These are phyloP conservation scores for Mesitornis unicolor DNA, from an alignment of 2,113 vertebrate species.

Conservation along the genomic window DNA sequence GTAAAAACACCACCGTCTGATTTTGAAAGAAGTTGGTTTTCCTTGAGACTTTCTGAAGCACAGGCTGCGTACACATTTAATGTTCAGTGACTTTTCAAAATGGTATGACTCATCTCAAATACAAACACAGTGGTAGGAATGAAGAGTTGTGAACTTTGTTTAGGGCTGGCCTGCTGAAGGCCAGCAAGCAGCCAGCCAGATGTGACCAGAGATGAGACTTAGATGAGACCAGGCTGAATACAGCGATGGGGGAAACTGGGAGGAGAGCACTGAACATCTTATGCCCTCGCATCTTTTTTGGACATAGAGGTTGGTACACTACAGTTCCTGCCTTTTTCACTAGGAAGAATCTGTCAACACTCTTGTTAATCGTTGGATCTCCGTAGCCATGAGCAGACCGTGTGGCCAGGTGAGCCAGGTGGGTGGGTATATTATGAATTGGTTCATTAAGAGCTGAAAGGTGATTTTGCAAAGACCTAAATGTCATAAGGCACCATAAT, in stretches of 20 bases:
- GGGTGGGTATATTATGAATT: background rate
- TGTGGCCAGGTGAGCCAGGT: background rate
- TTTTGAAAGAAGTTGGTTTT: background rate
- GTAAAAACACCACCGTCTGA: background rate
- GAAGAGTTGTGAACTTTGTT: background rate
- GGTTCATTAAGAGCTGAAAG: background rate
- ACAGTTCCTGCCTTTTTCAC: background rate
- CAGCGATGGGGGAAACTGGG: background rate
- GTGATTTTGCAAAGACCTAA: background rate
- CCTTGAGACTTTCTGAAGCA: background rate
- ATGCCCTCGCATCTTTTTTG: background rate
- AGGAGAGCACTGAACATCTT: background rate
- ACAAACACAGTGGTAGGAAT: background rate
- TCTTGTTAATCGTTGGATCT: background rate
- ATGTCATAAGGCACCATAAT: background rate
- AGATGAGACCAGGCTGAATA: background rate
- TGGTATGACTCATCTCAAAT: accelerated
- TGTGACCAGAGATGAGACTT: background rate
- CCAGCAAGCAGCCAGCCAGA: background rate
- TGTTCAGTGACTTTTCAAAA: background rate
- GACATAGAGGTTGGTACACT: background rate
- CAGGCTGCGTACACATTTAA: accelerated
- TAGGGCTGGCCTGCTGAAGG: background rate
- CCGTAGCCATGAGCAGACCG: accelerated
- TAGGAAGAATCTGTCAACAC: background rate